These are phyloP conservation scores for Aricia agestis DNA, from an alignment of 1,140 invertebrate species.

Conservation along the genomic window DNA sequence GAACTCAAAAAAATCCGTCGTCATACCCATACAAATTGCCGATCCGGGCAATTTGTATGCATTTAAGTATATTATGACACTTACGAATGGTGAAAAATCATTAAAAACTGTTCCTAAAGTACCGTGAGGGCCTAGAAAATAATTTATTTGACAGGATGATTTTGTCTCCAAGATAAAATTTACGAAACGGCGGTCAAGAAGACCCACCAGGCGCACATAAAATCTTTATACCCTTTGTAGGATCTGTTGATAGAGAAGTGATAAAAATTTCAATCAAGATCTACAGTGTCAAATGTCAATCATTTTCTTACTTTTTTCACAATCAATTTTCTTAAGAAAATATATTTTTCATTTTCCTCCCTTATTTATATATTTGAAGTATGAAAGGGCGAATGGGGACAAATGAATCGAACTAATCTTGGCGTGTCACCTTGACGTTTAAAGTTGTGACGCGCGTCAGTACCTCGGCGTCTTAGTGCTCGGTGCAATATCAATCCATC, in stretches of 20 bases:
- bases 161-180: background rate
- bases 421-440: constrained; percentile 10
- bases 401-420: background rate
- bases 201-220: background rate
- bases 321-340: no score
- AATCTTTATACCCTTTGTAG: background rate
- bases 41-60: no score
- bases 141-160: background rate
- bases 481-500: constrained; percentile 73
- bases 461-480: constrained; percentile 62
- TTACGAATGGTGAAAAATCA: no score
- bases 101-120: no score
- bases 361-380: no score
- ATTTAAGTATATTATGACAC: no score
- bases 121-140: no score
- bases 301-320: no score
- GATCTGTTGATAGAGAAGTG: background rate
- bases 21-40: no score
- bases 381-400: background rate
- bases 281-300: constrained; percentile 6
- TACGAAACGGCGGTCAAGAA: background rate
- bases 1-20: no score
- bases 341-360: no score
- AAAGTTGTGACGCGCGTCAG: constrained; percentile 46
- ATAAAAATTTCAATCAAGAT: constrained; percentile 27